A percentile compares a stretch with the other conserved stretches of the same genome.
Evolutionary conservation across 2,113 vertebrate genomes (phyloP).

Genomic region (Nyctereutes procyonoides): DNA sequence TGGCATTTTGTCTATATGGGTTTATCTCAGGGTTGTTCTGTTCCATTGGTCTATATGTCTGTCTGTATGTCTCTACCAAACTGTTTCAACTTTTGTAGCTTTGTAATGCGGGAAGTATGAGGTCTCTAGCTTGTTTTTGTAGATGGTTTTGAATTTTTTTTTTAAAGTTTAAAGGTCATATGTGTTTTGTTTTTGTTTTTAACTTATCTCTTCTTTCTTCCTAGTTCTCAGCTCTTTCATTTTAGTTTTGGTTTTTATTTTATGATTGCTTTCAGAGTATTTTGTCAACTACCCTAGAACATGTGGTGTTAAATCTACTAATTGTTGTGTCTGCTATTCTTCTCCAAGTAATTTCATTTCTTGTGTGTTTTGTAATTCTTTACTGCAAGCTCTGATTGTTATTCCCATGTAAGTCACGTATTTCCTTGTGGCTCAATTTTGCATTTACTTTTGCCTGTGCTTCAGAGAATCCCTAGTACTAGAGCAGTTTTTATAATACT

Average conservation of each 20-base stretch:
- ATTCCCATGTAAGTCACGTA: neutral
- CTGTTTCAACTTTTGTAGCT: neutral
- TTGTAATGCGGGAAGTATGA: neutral
- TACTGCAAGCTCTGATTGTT: neutral
- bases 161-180: slow-evolving; percentile 9
- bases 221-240: neutral
- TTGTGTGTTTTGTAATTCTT: neutral
- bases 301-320: neutral
- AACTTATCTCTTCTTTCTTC: neutral
- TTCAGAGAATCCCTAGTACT: neutral
- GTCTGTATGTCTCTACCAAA: neutral
- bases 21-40: neutral
- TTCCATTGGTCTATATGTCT: neutral
- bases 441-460: neutral
- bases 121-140: neutral
- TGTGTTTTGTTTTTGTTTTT: slow-evolving; percentile 33
- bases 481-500: neutral
- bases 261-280: neutral
- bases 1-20: neutral
- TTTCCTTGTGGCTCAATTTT: neutral
- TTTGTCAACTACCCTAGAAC: neutral
- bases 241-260: slow-evolving; percentile 43
- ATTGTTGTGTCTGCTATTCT: neutral
- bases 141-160: neutral
- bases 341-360: slow-evolving; percentile 23